These are phyloP conservation scores for Catocala sponsa DNA, from an alignment of 2,888 invertebrate genomes.

Conservation along the genomic window DNA sequence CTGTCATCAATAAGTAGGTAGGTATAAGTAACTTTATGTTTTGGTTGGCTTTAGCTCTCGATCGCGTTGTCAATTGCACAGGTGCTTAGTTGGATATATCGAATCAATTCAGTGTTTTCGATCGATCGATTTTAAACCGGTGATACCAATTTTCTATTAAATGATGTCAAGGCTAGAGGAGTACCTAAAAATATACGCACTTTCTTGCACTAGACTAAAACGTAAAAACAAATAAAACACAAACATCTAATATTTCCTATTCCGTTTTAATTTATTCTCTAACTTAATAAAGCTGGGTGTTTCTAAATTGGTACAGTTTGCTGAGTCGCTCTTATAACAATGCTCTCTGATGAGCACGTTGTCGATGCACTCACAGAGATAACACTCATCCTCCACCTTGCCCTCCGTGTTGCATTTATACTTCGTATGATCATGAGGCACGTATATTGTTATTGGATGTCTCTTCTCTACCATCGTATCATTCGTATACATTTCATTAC, in stretches of 20 bases:
- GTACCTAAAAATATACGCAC: no score
- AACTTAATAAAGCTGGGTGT: constrained; percentile 61
- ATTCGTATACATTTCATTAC: constrained; percentile 33
- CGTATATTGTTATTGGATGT: constrained; percentile 16
- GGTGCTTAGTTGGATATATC: no score
- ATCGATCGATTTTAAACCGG: no score
- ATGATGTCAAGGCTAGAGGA: no score
- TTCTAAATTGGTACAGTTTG: constrained; percentile 51
- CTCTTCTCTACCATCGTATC: constrained; percentile 15
- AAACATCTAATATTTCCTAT: background rate
- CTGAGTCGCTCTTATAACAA: constrained; percentile 67
- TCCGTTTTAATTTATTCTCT: constrained; percentile 7
- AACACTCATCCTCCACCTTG: constrained; percentile 65
- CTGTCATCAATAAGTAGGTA: no score
- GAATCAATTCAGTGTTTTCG: no score
- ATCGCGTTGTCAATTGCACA: no score
- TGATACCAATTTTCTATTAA: no score
- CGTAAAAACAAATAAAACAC: constrained; percentile 12
- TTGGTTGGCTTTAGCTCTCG: no score
- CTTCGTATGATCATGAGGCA: constrained; percentile 60
- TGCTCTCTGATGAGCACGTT: constrained; percentile 66
- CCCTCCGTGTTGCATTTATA: constrained; percentile 63
- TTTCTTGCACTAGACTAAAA: no score
- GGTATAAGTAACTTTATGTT: no score
- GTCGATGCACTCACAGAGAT: constrained; percentile 70